A percentile compares a stretch with the other conserved stretches of the same genome.
phyloP scores from a whole-genome alignment of 2,113 vertebrate genomes.

The Lophius piscatorius region DNA sequence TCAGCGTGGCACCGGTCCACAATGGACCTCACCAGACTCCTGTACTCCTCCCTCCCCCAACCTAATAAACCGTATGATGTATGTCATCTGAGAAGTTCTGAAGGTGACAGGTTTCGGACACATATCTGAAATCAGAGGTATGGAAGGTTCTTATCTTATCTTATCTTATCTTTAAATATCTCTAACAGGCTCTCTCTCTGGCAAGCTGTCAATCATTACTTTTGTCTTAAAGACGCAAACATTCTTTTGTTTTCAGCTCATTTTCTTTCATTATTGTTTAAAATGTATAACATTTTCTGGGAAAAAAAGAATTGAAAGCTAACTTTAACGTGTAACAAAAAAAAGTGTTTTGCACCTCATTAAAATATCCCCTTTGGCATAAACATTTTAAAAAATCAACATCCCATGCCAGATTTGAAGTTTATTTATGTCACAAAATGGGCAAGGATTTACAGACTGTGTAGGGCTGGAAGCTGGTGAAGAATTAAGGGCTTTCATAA shows the following conservation, averaged over 20 bases:
- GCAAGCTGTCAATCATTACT: too few species aligned
- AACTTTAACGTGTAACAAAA: neutral
- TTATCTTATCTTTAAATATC: too few species aligned
- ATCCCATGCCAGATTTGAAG: conserved; percentile 1
- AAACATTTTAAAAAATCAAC: neutral
- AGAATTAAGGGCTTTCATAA: conserved; percentile 27
- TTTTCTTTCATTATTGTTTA: too few species aligned
- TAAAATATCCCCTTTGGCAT: conserved; percentile 10
- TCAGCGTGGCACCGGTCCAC: too few species aligned
- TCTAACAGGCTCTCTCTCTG: too few species aligned
- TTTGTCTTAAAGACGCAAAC: neutral
- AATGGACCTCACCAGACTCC: too few species aligned
- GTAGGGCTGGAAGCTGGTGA: conserved; percentile 13
- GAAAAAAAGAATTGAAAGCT: neutral
- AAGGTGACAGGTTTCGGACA: too few species aligned
- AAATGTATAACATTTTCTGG: conserved; percentile 2
- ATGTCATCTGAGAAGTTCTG: too few species aligned
- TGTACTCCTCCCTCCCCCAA: too few species aligned
- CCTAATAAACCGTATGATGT: too few species aligned
- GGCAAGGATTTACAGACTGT: conserved; percentile 12
- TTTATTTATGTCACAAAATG: conserved; percentile 21
- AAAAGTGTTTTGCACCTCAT: neutral
- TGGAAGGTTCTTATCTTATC: too few species aligned
- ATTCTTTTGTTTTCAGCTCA: conserved; percentile 4
- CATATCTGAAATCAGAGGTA: too few species aligned